Evolutionary conservation across 37 sponge, comb jelly and placozoan species (phyloP).

Genomic region (Geodia barretti): DNA sequence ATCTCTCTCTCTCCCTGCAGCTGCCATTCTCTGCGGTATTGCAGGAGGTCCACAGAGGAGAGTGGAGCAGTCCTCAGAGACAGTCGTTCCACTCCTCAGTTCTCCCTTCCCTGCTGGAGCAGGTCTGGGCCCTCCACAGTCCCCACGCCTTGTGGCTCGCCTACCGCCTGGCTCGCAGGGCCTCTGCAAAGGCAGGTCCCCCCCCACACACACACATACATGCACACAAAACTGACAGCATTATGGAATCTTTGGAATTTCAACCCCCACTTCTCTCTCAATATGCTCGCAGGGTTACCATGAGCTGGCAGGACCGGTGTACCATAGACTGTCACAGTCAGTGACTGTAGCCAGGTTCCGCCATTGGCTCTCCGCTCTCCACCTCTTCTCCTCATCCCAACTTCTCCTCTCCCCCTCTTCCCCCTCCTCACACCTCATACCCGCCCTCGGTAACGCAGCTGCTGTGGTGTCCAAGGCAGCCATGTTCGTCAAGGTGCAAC

Average conservation of each 20-base stretch:
- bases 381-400: constrained; percentile 59
- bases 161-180: constrained; percentile 67
- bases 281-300: constrained; percentile 50
- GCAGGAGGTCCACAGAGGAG: constrained; percentile 42
- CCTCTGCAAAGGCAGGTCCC: constrained; percentile 54
- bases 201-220: too few relatives aligned
- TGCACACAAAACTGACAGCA: too few relatives aligned
- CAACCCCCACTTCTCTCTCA: neutral
- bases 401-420: constrained; percentile 16
- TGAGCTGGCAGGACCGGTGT: constrained; percentile 43
- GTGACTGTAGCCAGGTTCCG: constrained; percentile 41
- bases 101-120: constrained; percentile 29
- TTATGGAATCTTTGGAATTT: neutral
- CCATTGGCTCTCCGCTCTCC: constrained; percentile 41
- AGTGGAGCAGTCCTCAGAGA: constrained; percentile 5
- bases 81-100: constrained; percentile 7
- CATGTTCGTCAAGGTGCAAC: constrained; percentile 43
- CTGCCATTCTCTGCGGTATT: constrained; percentile 52
- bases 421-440: constrained; percentile 17
- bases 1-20: constrained; percentile 5
- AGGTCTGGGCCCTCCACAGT: constrained; percentile 19
- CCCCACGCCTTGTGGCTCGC: constrained; percentile 32
- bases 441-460: constrained; percentile 34
- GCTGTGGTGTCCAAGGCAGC: constrained; percentile 39
- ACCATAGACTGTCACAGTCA: constrained; percentile 32